Evolutionary conservation across 1,140 invertebrate species (phyloP), one percentile per base, ranked within the genome.

Genomic region (Drosophila lacteicornis): DNA sequence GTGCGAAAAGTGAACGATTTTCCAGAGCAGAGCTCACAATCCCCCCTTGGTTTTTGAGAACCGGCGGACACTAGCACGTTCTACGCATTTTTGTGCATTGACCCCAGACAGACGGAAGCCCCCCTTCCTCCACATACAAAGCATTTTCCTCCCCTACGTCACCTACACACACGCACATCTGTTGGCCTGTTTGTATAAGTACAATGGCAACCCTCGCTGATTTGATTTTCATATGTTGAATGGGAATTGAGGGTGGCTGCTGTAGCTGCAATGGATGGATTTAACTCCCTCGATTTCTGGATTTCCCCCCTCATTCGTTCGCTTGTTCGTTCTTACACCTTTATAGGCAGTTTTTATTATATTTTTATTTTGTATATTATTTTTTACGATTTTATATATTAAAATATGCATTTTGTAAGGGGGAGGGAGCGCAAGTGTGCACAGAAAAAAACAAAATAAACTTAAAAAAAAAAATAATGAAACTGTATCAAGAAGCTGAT

Each of bases 51-150:
- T 55, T 36, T 55, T 68, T 38, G 42, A 56, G 65, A 56, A 61
- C 47, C 50, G 46, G 36, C 68, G 68, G 68, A 60, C 75, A 56
- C 67, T 55, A 68, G 71, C 77, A 87, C 69, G 80, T 87, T 84
- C 85, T 88, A 88, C 84, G 84, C 84, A 88, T 81, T 88, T 88
- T 88, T 88, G 84, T 88, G 74, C 84, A 84, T 87, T 87, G 84
- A 87, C 84, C 84, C 80, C 84, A 82, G 69, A 51, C 69, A 73
- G 69, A 73, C 69, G 69, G 53, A 59, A 73, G 68, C 46, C 68
- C 50, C 17, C 30, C 30, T 53, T 53, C 30, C 30, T 53, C 30
- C 47, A 19, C 49, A 33, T 46, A 30, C 38, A 47, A 42, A 36
- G 13, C n/a, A 25, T 50, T 17, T 30, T 30, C 66, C 45, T 46